Percentiles rank a stretch among this genome's conserved stretches.
phyloP scores from a whole-genome alignment of 2,113 vertebrate species.

The Leuciscus idus region DNA sequence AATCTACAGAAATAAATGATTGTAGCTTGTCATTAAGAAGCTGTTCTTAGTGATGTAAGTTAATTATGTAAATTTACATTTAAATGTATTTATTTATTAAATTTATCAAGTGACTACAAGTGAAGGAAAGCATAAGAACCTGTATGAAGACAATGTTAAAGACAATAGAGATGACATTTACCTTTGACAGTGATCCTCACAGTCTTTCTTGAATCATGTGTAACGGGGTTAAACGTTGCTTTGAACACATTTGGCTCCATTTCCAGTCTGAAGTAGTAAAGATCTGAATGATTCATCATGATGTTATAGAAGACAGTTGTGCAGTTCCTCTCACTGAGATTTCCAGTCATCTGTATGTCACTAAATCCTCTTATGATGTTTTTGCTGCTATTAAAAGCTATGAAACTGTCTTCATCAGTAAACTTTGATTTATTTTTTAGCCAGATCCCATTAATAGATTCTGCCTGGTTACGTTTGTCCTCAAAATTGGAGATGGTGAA shows the following conservation, averaged over 20 bases:
- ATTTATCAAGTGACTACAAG: neutral
- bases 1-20: neutral
- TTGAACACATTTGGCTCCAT: fast-evolving
- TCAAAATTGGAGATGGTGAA: neutral
- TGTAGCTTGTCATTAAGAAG: neutral
- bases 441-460: slow-evolving; percentile 14
- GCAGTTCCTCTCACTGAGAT: slow-evolving; percentile 58
- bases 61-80: neutral
- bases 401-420: fast-evolving
- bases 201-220: neutral
- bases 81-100: neutral
- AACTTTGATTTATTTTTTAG: neutral
- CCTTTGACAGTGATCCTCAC: slow-evolving; percentile 51
- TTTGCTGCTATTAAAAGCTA: slow-evolving; percentile 40
- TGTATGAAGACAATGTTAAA: neutral
- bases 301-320: slow-evolving; percentile 59
- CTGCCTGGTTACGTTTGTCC: fast-evolving
- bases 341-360: slow-evolving; percentile 55
- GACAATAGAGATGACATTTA: slow-evolving; percentile 31
- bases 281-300: neutral
- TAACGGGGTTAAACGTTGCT: neutral
- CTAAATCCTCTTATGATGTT: neutral
- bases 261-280: slow-evolving; percentile 61
- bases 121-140: slow-evolving; percentile 30
- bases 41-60: neutral